These are phyloP conservation scores for Rhamnusium bicolor DNA, from an alignment of 2,888 invertebrate species.

Conservation along the genomic window DNA sequence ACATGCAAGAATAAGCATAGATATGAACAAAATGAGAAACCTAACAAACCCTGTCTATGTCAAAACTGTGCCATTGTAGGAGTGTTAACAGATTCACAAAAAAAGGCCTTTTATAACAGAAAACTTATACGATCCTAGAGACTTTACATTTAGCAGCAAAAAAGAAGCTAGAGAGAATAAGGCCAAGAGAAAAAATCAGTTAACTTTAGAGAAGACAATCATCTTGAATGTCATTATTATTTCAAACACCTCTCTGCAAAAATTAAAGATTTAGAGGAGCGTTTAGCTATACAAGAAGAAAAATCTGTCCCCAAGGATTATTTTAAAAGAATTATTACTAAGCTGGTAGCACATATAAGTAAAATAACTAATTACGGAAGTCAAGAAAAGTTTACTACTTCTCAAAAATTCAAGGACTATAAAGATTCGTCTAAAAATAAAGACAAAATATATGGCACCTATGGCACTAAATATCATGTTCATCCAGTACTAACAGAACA, in stretches of 20 bases:
- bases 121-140: conserved; percentile 43
- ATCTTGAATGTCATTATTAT: conserved; percentile 51
- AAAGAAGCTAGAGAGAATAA: conserved; percentile 12
- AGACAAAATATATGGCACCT: background rate
- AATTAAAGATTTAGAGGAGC: conserved; percentile 62
- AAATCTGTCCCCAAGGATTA: conserved; percentile 67
- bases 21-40: conserved; percentile 50
- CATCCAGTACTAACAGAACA: conserved; percentile 37
- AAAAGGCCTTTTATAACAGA: conserved; percentile 63
- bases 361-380: conserved; percentile 37
- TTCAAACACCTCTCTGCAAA: conserved; percentile 58
- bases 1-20: conserved; percentile 60
- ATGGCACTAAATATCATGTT: conserved; percentile 33
- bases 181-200: conserved; percentile 38
- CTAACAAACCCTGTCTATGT: conserved; percentile 65
- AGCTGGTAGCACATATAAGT: conserved; percentile 57
- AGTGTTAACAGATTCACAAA: conserved; percentile 66
- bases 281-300: conserved; percentile 65
- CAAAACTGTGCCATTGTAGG: conserved; percentile 68
- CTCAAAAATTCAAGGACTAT: conserved; percentile 9
- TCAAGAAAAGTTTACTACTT: background rate
- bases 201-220: conserved; percentile 41
- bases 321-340: conserved; percentile 67
- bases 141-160: conserved; percentile 5
- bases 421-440: conserved; percentile 11